phyloP scores from a whole-genome alignment of 2,113 vertebrate genomes.

The Toxostoma redivivum region DNA sequence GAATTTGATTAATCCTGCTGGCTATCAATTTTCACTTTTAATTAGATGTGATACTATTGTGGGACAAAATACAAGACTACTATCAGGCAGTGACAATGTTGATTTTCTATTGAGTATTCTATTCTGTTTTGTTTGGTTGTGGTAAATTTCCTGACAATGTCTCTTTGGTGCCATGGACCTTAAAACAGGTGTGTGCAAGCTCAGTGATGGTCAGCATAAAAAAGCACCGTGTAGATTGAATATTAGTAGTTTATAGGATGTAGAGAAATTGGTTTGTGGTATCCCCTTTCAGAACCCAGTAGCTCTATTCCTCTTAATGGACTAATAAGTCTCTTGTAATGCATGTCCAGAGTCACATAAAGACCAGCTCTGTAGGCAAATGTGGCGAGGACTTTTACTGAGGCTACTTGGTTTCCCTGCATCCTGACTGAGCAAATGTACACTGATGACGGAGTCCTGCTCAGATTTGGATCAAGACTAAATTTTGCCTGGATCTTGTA shows the following conservation, averaged over 20 bases:
- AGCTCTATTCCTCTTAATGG: background rate
- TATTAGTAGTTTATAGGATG: background rate
- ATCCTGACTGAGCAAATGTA: background rate
- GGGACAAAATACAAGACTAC: background rate
- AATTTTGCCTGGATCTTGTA: background rate
- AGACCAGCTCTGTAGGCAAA: background rate
- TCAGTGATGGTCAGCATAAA: background rate
- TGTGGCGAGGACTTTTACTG: background rate
- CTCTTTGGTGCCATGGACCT: background rate
- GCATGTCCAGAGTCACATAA: background rate
- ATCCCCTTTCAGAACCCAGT: background rate
- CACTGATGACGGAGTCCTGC: background rate
- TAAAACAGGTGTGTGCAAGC: background rate
- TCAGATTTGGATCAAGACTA: background rate
- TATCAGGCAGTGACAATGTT: background rate
- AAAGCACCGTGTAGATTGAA: background rate
- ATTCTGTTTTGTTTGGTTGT: background rate
- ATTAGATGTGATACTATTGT: slow-evolving; percentile 33
- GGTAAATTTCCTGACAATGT: background rate
- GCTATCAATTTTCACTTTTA: slow-evolving; percentile 63
- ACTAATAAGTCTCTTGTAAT: background rate
- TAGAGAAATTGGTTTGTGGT: background rate
- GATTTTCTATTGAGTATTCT: background rate
- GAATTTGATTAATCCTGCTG: slow-evolving; percentile 66
- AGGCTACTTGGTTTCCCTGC: background rate